Percentiles rank a stretch among this genome's conserved stretches.
These are phyloP conservation scores for Brotula barbata DNA, from an alignment of 2,797 vertebrate species.

Conservation along the genomic window DNA sequence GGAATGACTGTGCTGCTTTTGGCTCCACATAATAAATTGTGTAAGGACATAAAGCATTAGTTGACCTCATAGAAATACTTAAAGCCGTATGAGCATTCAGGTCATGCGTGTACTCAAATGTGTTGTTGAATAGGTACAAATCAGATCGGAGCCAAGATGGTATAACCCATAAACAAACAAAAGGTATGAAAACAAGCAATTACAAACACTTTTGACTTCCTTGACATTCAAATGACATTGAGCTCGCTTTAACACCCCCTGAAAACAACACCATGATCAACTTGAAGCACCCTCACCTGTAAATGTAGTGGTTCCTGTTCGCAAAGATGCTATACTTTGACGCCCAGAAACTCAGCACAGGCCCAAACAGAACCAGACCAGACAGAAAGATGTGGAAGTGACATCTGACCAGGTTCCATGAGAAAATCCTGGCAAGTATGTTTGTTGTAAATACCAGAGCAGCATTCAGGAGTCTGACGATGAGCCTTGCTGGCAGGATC, in stretches of 20 bases:
- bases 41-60: not conserved
- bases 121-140: not conserved
- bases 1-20: not conserved
- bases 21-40: not conserved
- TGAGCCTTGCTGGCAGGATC: slow-evolving; percentile 24
- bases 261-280: no score
- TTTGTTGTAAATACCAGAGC: slow-evolving; percentile 71
- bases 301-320: slow-evolving; percentile 84
- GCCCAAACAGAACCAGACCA: slow-evolving; percentile 81
- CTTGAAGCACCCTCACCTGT: slow-evolving; percentile 78
- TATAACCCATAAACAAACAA: not conserved
- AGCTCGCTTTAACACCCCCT: no score
- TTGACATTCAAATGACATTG: no score
- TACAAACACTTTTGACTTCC: no score
- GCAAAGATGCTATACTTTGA: slow-evolving; percentile 85
- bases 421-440: slow-evolving; percentile 76
- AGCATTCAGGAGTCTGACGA: slow-evolving; percentile 36
- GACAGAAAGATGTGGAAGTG: slow-evolving; percentile 85
- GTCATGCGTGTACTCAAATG: not conserved
- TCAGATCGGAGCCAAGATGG: not conserved
- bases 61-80: not conserved
- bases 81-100: not conserved
- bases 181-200: no score
- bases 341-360: slow-evolving; percentile 79
- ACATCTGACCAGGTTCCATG: slow-evolving; percentile 74